Evolutionary conservation across 2,113 vertebrate genomes (phyloP).

Genomic region (Cinclus mexicanus): DNA sequence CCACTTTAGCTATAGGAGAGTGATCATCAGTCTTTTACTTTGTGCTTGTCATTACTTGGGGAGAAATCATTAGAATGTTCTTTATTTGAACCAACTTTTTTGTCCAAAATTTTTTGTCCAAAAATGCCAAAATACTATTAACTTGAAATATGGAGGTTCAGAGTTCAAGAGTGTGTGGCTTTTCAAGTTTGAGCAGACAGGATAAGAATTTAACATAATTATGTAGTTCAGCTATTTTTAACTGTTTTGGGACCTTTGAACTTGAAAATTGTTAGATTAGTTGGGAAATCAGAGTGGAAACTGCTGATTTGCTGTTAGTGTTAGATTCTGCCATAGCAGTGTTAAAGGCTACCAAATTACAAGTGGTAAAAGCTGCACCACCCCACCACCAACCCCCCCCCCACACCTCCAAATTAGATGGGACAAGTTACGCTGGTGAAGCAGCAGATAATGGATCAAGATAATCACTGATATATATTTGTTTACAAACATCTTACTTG

Average conservation of each 20-base stretch:
- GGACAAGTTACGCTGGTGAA: neutral
- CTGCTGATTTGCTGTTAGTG: neutral
- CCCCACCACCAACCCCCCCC: neutral
- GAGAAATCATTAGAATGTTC: neutral
- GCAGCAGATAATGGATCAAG: neutral
- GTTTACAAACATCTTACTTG: neutral
- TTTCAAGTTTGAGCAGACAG: neutral
- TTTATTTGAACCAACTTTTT: neutral
- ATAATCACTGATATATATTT: neutral
- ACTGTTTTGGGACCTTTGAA: neutral
- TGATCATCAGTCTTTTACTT: neutral
- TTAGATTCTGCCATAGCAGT: neutral
- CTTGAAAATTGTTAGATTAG: neutral
- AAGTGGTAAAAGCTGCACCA: neutral
- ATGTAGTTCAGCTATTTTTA: neutral
- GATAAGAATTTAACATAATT: neutral
- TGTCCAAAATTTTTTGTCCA: neutral
- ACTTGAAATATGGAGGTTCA: neutral
- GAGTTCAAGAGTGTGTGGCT: neutral
- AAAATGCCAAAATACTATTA: neutral
- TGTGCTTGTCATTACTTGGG: neutral
- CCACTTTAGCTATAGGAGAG: neutral
- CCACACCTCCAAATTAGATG: neutral
- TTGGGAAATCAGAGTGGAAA: neutral
- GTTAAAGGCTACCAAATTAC: neutral